A percentile compares a stretch with the other conserved stretches of the same genome.
Conservation (phyloP, 30 jellyfish, hydroid and myxozoan genomes). For the Phacellophora camtschatica region DNA sequence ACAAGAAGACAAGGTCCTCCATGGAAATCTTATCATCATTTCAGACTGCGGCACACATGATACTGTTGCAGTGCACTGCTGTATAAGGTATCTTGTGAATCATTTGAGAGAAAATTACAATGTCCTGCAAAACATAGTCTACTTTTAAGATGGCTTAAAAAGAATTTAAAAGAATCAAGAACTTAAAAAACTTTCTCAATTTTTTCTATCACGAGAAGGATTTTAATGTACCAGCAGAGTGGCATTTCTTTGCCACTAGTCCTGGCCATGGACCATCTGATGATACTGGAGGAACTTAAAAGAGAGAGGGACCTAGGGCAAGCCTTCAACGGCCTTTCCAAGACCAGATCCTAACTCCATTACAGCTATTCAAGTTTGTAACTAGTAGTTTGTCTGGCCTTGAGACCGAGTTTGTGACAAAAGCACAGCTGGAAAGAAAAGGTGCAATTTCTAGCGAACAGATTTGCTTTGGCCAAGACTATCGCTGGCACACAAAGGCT, state of each 20-base stretch:
- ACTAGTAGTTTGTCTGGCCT: neutral
- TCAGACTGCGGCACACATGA: conserved; percentile 23
- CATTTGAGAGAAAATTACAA: neutral
- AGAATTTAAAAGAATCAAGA: conserved; percentile 42
- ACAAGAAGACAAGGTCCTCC: neutral
- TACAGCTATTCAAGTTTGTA: neutral
- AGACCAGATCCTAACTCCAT: neutral
- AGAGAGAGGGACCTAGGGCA: conserved; percentile 20
- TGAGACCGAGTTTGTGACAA: neutral
- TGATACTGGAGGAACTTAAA: conserved; percentile 51
- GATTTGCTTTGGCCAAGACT: conserved; percentile 1
- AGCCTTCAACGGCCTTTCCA: conserved; percentile 9
- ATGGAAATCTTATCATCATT: neutral
- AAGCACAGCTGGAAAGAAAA: neutral
- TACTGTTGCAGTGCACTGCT: conserved; percentile 13
- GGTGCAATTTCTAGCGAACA: neutral
- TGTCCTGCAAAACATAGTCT: neutral
- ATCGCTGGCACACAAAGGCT: conserved; percentile 20
- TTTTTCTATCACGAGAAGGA: conserved; percentile 11
- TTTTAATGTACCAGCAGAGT: conserved; percentile 46
- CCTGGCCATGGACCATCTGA: conserved; percentile 51
- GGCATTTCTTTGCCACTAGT: conserved; percentile 66
- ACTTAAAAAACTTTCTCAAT: neutral
- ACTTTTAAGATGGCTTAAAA: conserved; percentile 25
- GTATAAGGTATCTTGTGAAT: neutral